These are phyloP conservation scores for Euschistus heros DNA, from an alignment of 1,140 invertebrate species.

Conservation along the genomic window DNA sequence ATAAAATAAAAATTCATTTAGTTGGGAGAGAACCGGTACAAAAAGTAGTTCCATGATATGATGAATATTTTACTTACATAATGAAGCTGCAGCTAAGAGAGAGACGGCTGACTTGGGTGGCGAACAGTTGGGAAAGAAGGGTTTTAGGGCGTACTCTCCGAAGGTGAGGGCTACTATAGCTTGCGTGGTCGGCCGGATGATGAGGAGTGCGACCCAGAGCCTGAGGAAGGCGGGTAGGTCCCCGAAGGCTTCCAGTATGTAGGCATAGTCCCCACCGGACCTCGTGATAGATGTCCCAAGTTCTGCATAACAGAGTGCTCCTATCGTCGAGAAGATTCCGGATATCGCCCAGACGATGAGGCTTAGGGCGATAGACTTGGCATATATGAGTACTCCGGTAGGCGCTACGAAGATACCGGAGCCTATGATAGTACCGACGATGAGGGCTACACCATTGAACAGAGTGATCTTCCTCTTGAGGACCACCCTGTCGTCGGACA, in stretches of 20 bases:
- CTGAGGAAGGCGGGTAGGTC: constrained; percentile 77
- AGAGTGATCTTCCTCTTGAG: constrained; percentile 73
- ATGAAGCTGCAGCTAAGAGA: constrained; percentile 58
- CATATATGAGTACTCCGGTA: constrained; percentile 45
- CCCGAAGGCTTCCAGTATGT: constrained; percentile 77
- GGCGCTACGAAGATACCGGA: constrained; percentile 25
- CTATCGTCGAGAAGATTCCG: constrained; percentile 61
- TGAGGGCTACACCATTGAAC: constrained; percentile 75
- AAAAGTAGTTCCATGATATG: too few species aligned
- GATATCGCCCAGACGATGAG: constrained; percentile 62
- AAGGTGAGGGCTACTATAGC: constrained; percentile 76
- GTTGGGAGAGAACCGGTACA: too few species aligned
- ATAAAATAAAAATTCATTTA: too few species aligned
- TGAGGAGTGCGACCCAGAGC: constrained; percentile 76
- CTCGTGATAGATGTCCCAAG: constrained; percentile 57
- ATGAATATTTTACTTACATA: constrained; percentile 49
- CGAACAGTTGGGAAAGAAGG: constrained; percentile 64
- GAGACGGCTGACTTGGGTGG: constrained; percentile 54
- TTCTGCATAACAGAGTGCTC: constrained; percentile 75
- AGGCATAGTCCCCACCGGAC: constrained; percentile 81
- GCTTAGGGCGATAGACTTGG: constrained; percentile 52
- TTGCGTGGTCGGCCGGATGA: constrained; percentile 67
- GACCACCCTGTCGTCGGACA: constrained; percentile 43
- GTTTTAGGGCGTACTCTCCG: constrained; percentile 67
- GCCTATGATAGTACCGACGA: constrained; percentile 70